Evolutionary conservation across 2,797 vertebrate genomes (phyloP), one percentile per base, ranked within the genome.

Genomic region (Melanotaenia maccullochi): DNA sequence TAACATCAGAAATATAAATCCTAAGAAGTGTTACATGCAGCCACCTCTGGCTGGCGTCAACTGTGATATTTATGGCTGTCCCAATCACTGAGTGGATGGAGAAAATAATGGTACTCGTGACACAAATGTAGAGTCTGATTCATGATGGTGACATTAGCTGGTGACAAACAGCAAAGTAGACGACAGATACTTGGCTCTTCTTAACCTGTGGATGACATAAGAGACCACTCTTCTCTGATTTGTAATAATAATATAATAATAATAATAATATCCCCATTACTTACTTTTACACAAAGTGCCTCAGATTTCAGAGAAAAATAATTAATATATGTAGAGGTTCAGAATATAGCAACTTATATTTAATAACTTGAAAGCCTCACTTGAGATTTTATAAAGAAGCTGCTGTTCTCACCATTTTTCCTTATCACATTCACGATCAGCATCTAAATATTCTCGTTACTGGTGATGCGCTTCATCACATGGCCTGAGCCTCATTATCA

Each of bases 121-220:
- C 71, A 81, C 67, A 75, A 83, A 76, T 62, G 67, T 22, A 18
- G 61, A 62, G 28, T 52, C 38, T 81, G 83, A 88, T 79, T 85
- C 60, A 85, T 59, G 65, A 18, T 8, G 57, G 59, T 65, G 82
- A 73, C 77, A 85, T 83, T 85, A 85, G 69, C 60, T 7, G 78
- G 40, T 61, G 76, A 81, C 75, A 79, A 71, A 78, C 44, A 3
- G 59, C 36, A 28, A 42, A 9, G 42, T 38, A 18, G 60, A 68
- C 55, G 73, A 76, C 49, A 54, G 66, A 69, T 22, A 59, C 20
- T 67, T 49, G 54, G 36, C 68, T 16, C 47, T 54, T 14, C 52
- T 68, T 49, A 71, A 56, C 59, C 59, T 32, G 3, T 35, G 32
- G 32, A 38, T 25, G 24, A 44, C 36, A 0, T 36, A 32, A 54